Evolutionary conservation across 2,797 vertebrate genomes (phyloP), one percentile per base, ranked within the genome.

Genomic region (Scomberomorus guttatus): DNA sequence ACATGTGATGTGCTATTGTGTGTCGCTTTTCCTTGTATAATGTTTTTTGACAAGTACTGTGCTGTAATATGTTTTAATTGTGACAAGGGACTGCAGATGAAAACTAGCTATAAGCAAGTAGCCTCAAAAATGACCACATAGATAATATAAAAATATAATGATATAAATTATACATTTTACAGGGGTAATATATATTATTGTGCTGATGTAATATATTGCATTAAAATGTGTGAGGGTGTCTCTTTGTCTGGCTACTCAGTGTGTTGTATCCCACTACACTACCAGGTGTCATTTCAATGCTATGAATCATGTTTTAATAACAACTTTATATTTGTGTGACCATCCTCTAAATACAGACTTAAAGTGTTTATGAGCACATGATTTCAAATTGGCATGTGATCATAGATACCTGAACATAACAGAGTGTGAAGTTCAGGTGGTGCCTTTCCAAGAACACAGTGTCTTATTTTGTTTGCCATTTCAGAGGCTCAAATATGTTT

Each of bases 281-380:
- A 3, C 46, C 39, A 14, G 39, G 13, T 42, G 15, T 9, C 29
- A 32, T 5, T 13, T 42, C n/a, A 52, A 5, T 22, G 29, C 8
- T 44, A 48, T 12, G 51, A 42, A 18, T 57, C 1, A 32, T 51
- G 20, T 11, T 77, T 74, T 5, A 29, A 50, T 11, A 51, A 42
- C 12, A 52, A 29, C 46, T 44, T 64, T 51, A 65, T 75, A 63
- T 65, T 25, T 74, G 12, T 64, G 59, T 63, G 50, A 44, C 37
- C 8, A 39, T 27, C 24, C 5, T 68, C 51, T 75, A 80, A 75
- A 72, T 60, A 68, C 60, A 64, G 67, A 12, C 25, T 54, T 34
- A 18, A 50, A 6, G 48, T n/a, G 46, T 61, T 72, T 46, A 6
- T 4, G 6, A 66, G 44, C 51, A 46, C 69, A 46, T 76, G 72